These are phyloP conservation scores for Sigmodon hispidus DNA, from an alignment of 2,113 vertebrate species.

Conservation along the genomic window DNA sequence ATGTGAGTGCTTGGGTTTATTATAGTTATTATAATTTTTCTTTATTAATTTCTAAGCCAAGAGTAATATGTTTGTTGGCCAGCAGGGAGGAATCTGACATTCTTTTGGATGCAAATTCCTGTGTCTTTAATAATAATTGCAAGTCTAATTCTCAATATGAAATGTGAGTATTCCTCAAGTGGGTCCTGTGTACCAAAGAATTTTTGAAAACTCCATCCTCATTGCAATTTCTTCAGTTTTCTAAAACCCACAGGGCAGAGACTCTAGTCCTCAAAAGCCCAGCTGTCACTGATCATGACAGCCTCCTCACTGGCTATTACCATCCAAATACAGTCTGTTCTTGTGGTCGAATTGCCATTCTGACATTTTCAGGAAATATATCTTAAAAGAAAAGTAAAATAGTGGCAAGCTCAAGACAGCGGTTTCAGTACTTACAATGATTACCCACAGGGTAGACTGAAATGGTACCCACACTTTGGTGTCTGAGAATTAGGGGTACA, in stretches of 20 bases:
- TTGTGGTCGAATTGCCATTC: not conserved
- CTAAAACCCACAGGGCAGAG: not conserved
- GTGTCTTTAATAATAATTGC: not conserved
- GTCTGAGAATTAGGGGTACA: not conserved
- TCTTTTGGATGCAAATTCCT: not conserved
- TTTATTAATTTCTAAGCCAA: not conserved
- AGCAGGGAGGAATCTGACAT: not conserved
- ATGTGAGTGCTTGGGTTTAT: not conserved
- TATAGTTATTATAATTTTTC: not conserved
- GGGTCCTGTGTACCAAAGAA: not conserved
- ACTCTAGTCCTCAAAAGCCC: not conserved
- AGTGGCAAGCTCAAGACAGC: not conserved
- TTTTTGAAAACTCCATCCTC: not conserved
- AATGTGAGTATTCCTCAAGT: not conserved
- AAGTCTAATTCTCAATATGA: not conserved
- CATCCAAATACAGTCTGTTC: not conserved
- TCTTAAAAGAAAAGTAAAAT: not conserved
- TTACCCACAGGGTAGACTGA: not conserved
- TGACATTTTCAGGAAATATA: conserved; percentile 21
- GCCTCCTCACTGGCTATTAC: not conserved
- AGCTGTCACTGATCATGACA: not conserved
- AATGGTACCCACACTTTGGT: not conserved
- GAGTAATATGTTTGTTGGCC: not conserved
- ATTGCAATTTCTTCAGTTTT: not conserved
- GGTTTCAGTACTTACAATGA: not conserved